Evolutionary conservation across 2,888 invertebrate species (phyloP), one percentile per base, ranked within the genome.

Genomic region (Tiphia femorata): DNA sequence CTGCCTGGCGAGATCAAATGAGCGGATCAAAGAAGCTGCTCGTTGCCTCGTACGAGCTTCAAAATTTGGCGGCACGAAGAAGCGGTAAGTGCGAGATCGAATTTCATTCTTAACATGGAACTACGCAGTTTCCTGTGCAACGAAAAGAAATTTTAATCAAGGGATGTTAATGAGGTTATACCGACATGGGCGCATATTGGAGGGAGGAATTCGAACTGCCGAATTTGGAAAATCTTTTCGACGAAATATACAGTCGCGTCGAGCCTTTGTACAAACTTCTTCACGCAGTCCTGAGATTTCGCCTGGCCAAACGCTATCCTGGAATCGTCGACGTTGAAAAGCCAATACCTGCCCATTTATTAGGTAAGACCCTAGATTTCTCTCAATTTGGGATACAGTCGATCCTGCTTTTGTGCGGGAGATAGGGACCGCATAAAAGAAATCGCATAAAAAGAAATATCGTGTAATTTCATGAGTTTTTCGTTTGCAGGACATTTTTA

Each of bases 231-330:
- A 63, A 82, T 0, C 74, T 86, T 2, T 86, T 90, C n/a, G 84
- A 84, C 0, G 73, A 80, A 12, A 79, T 92, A 0, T 90, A 88
- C 79, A 70, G 84, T 1, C 84, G 86, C 51, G 78, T 94, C 1
- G 83, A 85, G 61, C 90, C 91, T 0, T 79, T 93, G 0, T 94
- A 94, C 78, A 75, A 84, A 16, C 83, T 91, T 20, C 84, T 94
- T 0, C 94, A 94, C 80, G 92, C 91, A 0, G 91, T 92, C 3
- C 86, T 90, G 0, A 85, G 93, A 61, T 87, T 86, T 68, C 88
- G 86, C 67, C 83, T 93, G 0, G 81, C 86, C 25, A 77, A 84
- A 59, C 76, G 83, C 23, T 91, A 90, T 73, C 83, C 86, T 0
- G 73, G 83, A 2, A 62, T 86, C 0, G 86, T 89, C 0, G 81